These are phyloP conservation scores for Clangula hyemalis DNA, from an alignment of 2,797 vertebrate species.

Conservation along the genomic window DNA sequence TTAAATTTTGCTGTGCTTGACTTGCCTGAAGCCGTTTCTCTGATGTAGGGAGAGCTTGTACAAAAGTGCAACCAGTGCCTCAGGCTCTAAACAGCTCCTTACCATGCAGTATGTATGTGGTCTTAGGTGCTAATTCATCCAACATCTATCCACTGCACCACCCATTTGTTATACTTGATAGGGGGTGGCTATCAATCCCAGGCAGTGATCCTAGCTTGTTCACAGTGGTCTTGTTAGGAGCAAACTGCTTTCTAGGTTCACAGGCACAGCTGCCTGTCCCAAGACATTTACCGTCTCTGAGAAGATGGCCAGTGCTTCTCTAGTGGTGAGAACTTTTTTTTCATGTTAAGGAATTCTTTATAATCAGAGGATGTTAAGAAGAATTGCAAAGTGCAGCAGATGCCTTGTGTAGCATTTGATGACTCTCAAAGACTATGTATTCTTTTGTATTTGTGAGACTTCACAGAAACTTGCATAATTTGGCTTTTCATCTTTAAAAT, in stretches of 20 bases:
- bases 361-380: not conserved
- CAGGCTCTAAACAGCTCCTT: not conserved
- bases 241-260: not conserved
- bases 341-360: not conserved
- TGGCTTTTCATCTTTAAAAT: not conserved
- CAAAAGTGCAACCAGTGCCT: not conserved
- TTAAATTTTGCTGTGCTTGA: not conserved
- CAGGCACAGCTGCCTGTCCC: not conserved
- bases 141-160: not conserved
- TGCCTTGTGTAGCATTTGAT: not conserved
- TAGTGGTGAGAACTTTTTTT: not conserved
- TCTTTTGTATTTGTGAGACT: not conserved
- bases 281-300: not conserved
- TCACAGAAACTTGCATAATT: not conserved
- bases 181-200: not conserved
- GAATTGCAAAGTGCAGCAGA: not conserved
- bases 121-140: not conserved
- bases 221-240: accelerated
- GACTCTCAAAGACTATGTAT: not conserved
- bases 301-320: not conserved
- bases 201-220: not conserved
- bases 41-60: not conserved
- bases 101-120: accelerated
- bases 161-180: not conserved
- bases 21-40: not conserved